Evolutionary conservation across 2,113 vertebrate genomes (phyloP), one percentile per base, ranked within the genome.

Genomic region (Engraulis encrasicolus): DNA sequence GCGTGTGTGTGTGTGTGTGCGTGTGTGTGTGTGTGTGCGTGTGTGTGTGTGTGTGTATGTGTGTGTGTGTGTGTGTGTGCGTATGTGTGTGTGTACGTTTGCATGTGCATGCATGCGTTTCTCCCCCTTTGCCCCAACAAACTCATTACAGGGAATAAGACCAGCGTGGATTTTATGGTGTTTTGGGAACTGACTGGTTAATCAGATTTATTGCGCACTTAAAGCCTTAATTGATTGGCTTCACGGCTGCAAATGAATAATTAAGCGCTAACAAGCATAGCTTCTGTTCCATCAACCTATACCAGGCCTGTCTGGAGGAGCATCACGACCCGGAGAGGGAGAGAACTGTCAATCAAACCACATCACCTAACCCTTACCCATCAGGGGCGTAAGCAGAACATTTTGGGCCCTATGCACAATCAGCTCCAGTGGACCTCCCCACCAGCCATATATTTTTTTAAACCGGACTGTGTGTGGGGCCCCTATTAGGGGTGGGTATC

Each of bases 161-260:
- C 90, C 92, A 91, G 91, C 84, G 61, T 91, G 90, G 88, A 91
- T 94, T 94, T 93, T 92, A 93, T 93, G 88, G 90, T 92, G 93
- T 93, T 94, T 93, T 94, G 91, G 92, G 92, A 93, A 92, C 91
- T 91, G 92, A 94, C 92, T 92, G 90, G 91, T 93, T 94, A 94
- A 95, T 94, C 91, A 92, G 92, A 94, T 94, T 93, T 94, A 94
- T 92, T 93, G 91, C 92, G 91, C 91, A 94, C 92, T 94, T 94
- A 94, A 92, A 89, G n/a, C n/a, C 90, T 92, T 94, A 95, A 95
- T 94, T 93, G 92, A 93, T 94, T 93, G 92, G 86, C 90, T 95
- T 93, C 93, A 93, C 92, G 91, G 91, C 91, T 92, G 90, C 85
- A 94, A 94, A 94, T 94, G 90, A 95, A 94, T 95, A 95, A 94